These are phyloP conservation scores for Nematolebias whitei DNA, from an alignment of 2,113 vertebrate genomes.

Conservation along the genomic window DNA sequence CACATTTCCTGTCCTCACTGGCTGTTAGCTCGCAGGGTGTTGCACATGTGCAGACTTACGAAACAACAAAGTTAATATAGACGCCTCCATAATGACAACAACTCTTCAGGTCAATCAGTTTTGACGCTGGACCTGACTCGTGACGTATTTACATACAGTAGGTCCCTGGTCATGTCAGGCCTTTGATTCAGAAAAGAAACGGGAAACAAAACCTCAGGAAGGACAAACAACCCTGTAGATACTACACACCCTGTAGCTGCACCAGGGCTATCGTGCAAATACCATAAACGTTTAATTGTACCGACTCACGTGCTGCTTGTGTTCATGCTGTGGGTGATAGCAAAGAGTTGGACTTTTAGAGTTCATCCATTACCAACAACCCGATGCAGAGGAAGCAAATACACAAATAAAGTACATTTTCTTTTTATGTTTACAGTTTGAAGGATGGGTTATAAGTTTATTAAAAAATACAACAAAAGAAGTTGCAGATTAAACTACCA, in stretches of 20 bases:
- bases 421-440: not conserved
- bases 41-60: slow-evolving; percentile 1
- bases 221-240: not conserved
- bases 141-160: not conserved
- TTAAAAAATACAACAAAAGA: not conserved
- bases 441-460: not conserved
- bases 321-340: not conserved
- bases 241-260: not conserved
- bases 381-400: not conserved
- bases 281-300: not conserved
- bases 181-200: not conserved
- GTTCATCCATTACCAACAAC: not conserved
- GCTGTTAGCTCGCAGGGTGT: slow-evolving; percentile 30
- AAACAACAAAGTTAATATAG: slow-evolving; percentile 7
- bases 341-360: not conserved
- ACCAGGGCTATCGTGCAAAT: slow-evolving; percentile 27
- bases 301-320: not conserved
- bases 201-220: slow-evolving; percentile 7
- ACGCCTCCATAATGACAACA: not conserved
- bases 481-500: not conserved
- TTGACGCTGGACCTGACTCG: too few relatives aligned
- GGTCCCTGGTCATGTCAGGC: not conserved
- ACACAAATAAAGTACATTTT: not conserved
- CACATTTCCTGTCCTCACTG: slow-evolving; percentile 65
- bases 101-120: not conserved